Conservation (phyloP, 2,113 vertebrate species). For the Ailuropoda melanoleuca region DNA sequence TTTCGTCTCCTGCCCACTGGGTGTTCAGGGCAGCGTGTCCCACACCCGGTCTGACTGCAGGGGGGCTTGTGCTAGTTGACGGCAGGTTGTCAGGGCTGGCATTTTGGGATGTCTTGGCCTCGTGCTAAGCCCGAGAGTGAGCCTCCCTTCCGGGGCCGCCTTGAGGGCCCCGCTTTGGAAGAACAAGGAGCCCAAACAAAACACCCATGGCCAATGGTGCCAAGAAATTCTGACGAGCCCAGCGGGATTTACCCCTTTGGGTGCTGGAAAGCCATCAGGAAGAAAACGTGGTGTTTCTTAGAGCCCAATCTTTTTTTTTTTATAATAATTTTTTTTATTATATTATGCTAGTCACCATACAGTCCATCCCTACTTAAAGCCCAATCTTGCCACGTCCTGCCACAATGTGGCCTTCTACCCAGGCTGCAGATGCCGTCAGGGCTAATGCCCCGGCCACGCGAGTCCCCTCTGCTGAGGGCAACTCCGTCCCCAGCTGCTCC, state of each 20-base stretch:
- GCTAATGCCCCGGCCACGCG: accelerated
- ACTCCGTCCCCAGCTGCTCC: accelerated
- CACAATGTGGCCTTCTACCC: conserved; percentile 21
- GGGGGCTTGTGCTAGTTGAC: accelerated
- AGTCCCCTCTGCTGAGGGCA: background rate
- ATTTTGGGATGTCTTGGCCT: background rate
- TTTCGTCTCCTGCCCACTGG: accelerated
- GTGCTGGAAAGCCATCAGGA: background rate
- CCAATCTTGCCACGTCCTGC: conserved; percentile 59
- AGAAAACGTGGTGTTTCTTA: conserved; percentile 44
- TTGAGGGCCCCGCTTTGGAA: background rate
- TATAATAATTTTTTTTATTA: too few species aligned
- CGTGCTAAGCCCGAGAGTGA: background rate
- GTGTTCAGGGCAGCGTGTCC: background rate
- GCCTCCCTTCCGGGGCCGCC: background rate
- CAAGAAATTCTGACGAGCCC: background rate
- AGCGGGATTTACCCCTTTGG: background rate
- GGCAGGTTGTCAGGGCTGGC: accelerated
- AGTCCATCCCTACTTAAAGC: background rate
- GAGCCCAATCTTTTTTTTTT: conserved; percentile 53
- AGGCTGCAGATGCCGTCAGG: accelerated
- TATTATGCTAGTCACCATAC: too few species aligned
- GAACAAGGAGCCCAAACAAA: background rate
- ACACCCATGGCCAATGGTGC: accelerated
- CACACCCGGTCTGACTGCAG: accelerated